These are phyloP conservation scores for Pangasius mekongensis DNA, from an alignment of 2,797 vertebrate genomes.

Conservation along the genomic window DNA sequence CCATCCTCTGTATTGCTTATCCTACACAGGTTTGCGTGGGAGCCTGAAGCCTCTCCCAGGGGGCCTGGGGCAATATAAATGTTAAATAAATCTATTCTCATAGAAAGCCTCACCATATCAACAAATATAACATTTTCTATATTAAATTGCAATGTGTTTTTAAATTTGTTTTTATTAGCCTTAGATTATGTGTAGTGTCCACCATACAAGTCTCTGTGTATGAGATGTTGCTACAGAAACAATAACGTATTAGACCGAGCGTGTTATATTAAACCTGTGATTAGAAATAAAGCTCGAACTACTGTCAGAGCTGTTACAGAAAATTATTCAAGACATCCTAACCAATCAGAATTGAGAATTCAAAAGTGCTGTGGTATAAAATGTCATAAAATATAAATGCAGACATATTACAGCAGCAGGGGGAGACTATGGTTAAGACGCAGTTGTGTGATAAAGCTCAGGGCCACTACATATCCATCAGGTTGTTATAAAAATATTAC, in stretches of 20 bases:
- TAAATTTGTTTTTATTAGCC: not conserved
- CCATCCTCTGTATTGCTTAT: no score
- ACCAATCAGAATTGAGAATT: not conserved
- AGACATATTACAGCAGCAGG: not conserved
- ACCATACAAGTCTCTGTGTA: not conserved
- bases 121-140: not conserved
- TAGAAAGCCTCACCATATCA: not conserved
- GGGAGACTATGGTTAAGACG: slow-evolving; percentile 24
- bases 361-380: not conserved
- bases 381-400: not conserved
- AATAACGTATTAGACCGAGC: not conserved
- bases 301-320: not conserved
- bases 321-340: not conserved
- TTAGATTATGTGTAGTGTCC: slow-evolving; percentile 10
- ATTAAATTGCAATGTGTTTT: not conserved
- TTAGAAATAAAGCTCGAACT: not conserved
- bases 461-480: slow-evolving; percentile 49
- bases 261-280: not conserved
- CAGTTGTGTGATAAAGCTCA: slow-evolving; percentile 47
- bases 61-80: not conserved
- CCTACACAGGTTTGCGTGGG: no score
- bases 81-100: not conserved
- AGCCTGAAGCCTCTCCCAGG: no score
- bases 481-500: slow-evolving; percentile 50
- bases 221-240: not conserved